Conservation (phyloP, 2,113 vertebrate species). For the Pluvialis apricaria region DNA sequence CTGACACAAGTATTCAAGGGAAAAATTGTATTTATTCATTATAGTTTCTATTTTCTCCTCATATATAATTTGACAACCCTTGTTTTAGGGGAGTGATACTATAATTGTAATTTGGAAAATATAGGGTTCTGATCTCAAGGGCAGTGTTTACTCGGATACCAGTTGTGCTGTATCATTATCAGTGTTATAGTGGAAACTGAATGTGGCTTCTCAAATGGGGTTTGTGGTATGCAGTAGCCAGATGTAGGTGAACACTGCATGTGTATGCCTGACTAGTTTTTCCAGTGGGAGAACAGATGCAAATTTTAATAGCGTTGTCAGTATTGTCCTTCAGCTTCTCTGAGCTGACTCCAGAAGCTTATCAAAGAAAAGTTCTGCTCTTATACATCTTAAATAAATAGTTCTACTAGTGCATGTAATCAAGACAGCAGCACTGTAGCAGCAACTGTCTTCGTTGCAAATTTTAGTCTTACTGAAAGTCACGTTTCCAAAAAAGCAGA, state of each 20-base stretch:
- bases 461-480: background rate
- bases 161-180: background rate
- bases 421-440: background rate
- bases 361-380: background rate
- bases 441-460: background rate
- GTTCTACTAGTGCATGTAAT: background rate
- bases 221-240: constrained; percentile 11
- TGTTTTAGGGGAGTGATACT: constrained; percentile 19
- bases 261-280: constrained; percentile 40
- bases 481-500: background rate
- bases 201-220: background rate
- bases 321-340: constrained; percentile 38
- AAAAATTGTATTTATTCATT: constrained; percentile 19
- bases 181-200: background rate
- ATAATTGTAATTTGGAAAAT: constrained; percentile 50
- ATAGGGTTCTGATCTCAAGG: background rate
- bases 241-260: constrained; percentile 12
- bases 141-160: background rate
- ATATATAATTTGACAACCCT: constrained; percentile 41
- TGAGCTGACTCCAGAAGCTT: background rate
- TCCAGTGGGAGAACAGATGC: constrained; percentile 45
- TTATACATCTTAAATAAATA: background rate
- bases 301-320: constrained; percentile 16
- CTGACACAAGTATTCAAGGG: background rate
- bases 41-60: constrained; percentile 40